Evolutionary conservation across 2,113 vertebrate species (phyloP).

Genomic region (Gadus macrocephalus): DNA sequence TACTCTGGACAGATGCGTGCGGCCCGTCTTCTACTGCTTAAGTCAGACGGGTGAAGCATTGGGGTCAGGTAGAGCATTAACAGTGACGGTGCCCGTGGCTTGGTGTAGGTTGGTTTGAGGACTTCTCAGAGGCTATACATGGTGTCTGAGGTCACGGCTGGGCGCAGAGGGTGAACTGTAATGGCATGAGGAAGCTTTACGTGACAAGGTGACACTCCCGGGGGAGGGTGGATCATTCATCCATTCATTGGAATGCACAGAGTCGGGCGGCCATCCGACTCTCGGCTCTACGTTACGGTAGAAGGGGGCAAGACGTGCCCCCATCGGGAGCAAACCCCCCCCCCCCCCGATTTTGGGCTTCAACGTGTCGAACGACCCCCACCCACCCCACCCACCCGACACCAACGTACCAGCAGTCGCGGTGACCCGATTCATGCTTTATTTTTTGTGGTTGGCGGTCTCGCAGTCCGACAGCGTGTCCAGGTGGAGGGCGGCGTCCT

Average conservation of each 20-base stretch:
- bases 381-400: no score
- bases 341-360: no score
- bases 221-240: slow-evolving; percentile 3
- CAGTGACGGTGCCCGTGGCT: slow-evolving; percentile 26
- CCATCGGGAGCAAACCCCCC: no score
- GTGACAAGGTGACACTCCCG: slow-evolving; percentile 12
- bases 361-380: no score
- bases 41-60: slow-evolving; percentile 4
- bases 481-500: slow-evolving; percentile 66
- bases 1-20: no score
- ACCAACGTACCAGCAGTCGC: not conserved
- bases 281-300: slow-evolving; percentile 15
- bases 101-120: slow-evolving; percentile 38
- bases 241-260: slow-evolving; percentile 25
- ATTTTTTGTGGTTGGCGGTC: slow-evolving; percentile 67
- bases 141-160: slow-evolving; percentile 47
- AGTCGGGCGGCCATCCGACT: slow-evolving; percentile 3
- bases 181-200: slow-evolving; percentile 21
- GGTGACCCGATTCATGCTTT: slow-evolving; percentile 8
- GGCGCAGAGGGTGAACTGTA: slow-evolving; percentile 21
- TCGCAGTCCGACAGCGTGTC: slow-evolving; percentile 82
- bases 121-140: slow-evolving; percentile 46
- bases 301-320: slow-evolving; percentile 8
- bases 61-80: slow-evolving; percentile 40
- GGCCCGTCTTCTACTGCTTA: slow-evolving; percentile 1